Evolutionary conservation across 2,113 vertebrate species (phyloP), one percentile per base, ranked within the genome.

Genomic region (Neogale vison): DNA sequence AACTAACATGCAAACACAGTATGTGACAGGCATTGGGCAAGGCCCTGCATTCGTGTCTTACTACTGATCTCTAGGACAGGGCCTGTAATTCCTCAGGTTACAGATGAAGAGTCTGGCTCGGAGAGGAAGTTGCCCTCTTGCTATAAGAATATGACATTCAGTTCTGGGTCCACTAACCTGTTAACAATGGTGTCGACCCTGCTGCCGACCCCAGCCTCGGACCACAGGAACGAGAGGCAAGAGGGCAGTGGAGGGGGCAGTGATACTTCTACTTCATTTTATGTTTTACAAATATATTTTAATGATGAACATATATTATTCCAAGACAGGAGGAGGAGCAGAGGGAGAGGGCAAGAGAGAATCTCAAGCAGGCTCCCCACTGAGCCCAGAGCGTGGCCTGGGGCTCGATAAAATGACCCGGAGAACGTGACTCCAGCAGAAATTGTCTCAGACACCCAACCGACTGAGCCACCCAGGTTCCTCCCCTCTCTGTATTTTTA

Each of bases 181-280:
- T 57, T 55, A 47, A 59, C 4, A 11, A 24, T 4, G 12, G 47
- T 5, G 17, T 13, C 42, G 13, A 18, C 13, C 3, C 34, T 3
- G 0, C 61, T 0, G 7, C 34, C 15, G 1, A 21, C 7, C 3
- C 20, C 47, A 3, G 1, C 7, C 39, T 26, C 1, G 14, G 36
- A 85, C 31, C 36, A 10, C 29, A 9, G 34, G 23, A 91, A 47
- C 18, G 7, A 76, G 63, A 69, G 20, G 50, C 52, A 67, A 90
- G 31, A n/a, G 23, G 50, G 69, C 72, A 88, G n/a, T 1, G 2
- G 34, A 80, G 45, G 18, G 21, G 15, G 21, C 57, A 26, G 11
- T 12, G 17, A 1, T 34, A 83, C 23, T 61, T 76, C 24, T 31
- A 15, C 29, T 55, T 57, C 57, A 17, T 57, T 52, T 55, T 45